phyloP scores from a whole-genome alignment of 2,888 invertebrate genomes.

The Hypena proboscidalis region DNA sequence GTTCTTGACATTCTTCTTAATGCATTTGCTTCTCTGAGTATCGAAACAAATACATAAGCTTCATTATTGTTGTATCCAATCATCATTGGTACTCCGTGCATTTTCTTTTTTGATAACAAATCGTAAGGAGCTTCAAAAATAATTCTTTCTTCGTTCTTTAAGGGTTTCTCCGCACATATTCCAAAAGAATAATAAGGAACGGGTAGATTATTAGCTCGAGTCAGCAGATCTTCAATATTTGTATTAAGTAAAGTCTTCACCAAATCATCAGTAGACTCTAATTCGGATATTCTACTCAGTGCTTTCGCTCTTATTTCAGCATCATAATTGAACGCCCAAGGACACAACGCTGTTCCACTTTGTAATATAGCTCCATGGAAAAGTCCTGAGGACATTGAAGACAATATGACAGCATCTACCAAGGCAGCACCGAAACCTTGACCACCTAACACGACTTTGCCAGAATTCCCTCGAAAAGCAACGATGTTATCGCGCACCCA shows the following conservation, averaged over 20 bases:
- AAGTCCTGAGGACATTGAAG: slow-evolving; percentile 58
- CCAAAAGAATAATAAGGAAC: slow-evolving; percentile 70
- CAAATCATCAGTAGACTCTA: slow-evolving; percentile 38
- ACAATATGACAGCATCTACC: slow-evolving; percentile 63
- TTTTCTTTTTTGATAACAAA: slow-evolving; percentile 50
- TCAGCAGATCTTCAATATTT: slow-evolving; percentile 50
- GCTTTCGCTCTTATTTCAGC: slow-evolving; percentile 57
- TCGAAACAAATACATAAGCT: slow-evolving; percentile 68
- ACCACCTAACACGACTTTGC: slow-evolving; percentile 66
- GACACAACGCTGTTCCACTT: slow-evolving; percentile 70
- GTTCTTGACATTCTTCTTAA: slow-evolving; percentile 46
- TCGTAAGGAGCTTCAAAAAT: slow-evolving; percentile 63
- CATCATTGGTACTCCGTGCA: slow-evolving; percentile 61
- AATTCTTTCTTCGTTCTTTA: slow-evolving; percentile 63
- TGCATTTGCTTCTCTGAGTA: slow-evolving; percentile 51
- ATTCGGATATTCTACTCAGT: slow-evolving; percentile 45
- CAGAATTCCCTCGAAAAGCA: slow-evolving; percentile 73
- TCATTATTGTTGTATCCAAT: slow-evolving; percentile 73
- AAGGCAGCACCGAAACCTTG: slow-evolving; percentile 75
- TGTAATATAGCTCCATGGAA: slow-evolving; percentile 73
- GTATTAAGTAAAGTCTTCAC: slow-evolving; percentile 43
- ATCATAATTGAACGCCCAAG: slow-evolving; percentile 75
- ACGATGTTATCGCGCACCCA: slow-evolving; percentile 77
- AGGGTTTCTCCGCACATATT: slow-evolving; percentile 64
- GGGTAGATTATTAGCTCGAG: slow-evolving; percentile 52